These are phyloP conservation scores for Syngnathus acus DNA, from an alignment of 2,797 vertebrate genomes.

Conservation along the genomic window DNA sequence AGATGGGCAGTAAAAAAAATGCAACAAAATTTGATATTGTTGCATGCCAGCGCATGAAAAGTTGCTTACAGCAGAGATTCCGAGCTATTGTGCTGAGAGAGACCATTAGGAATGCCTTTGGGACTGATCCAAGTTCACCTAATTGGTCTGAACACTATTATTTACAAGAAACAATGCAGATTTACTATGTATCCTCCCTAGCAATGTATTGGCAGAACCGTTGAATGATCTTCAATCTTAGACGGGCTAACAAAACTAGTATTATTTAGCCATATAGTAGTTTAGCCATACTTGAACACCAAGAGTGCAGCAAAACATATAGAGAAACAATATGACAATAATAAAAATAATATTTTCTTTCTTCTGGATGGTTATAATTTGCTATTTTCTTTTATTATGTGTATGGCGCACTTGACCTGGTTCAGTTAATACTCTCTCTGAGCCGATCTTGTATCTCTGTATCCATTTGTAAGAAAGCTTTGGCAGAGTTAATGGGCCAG, in stretches of 20 bases:
- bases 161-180: neutral
- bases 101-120: neutral
- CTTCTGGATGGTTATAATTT: too few relatives aligned
- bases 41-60: neutral
- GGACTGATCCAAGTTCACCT: neutral
- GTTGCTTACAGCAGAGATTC: neutral
- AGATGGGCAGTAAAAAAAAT: neutral
- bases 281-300: too few relatives aligned
- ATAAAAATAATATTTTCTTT: too few relatives aligned
- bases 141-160: neutral
- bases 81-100: neutral
- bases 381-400: neutral
- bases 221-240: neutral
- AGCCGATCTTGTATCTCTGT: neutral
- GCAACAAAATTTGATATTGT: neutral
- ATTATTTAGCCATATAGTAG: too few relatives aligned
- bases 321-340: too few relatives aligned
- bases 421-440: conserved; percentile 7
- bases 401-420: neutral
- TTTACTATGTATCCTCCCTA: neutral
- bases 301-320: too few relatives aligned
- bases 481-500: conserved; percentile 4
- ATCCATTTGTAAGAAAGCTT: conserved; percentile 8
- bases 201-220: neutral
- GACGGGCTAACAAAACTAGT: too few relatives aligned